phyloP scores from a whole-genome alignment of 2,113 vertebrate species.

The Chamaetylas fuelleborni region DNA sequence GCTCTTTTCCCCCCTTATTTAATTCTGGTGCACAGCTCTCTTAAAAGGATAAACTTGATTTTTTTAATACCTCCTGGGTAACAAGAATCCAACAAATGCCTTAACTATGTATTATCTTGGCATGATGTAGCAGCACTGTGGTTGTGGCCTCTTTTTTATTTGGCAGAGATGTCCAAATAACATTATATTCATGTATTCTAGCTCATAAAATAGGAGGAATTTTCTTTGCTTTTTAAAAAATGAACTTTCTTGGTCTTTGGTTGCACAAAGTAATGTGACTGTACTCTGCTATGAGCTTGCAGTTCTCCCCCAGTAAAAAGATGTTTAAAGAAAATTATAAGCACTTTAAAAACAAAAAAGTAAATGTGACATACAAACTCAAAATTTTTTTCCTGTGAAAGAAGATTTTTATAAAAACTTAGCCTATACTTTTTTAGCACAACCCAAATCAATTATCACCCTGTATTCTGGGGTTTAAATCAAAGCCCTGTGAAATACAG shows the following conservation, averaged over 20 bases:
- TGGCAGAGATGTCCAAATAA: not conserved
- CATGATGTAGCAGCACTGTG: not conserved
- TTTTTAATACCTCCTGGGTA: not conserved
- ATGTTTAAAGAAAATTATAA: not conserved
- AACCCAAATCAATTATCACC: not conserved
- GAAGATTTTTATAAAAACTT: not conserved
- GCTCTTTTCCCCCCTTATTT: not conserved
- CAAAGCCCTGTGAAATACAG: not conserved
- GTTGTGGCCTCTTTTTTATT: not conserved
- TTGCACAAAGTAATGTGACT: not conserved
- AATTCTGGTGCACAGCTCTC: not conserved
- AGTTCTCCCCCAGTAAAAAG: not conserved
- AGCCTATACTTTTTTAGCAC: not conserved
- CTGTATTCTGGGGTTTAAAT: not conserved
- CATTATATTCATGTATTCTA: not conserved
- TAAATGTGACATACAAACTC: not conserved
- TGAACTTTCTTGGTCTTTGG: not conserved
- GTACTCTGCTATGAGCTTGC: not conserved
- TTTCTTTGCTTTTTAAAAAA: not conserved
- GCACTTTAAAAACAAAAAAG: not conserved
- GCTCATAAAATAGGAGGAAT: not conserved
- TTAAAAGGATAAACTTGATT: not conserved
- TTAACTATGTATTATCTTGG: not conserved
- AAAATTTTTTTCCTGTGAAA: not conserved
- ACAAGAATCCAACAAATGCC: not conserved